Percentiles rank a stretch among this genome's conserved stretches.
Conservation (phyloP, 2,797 vertebrate species). For the Lutjanus campechanus region DNA sequence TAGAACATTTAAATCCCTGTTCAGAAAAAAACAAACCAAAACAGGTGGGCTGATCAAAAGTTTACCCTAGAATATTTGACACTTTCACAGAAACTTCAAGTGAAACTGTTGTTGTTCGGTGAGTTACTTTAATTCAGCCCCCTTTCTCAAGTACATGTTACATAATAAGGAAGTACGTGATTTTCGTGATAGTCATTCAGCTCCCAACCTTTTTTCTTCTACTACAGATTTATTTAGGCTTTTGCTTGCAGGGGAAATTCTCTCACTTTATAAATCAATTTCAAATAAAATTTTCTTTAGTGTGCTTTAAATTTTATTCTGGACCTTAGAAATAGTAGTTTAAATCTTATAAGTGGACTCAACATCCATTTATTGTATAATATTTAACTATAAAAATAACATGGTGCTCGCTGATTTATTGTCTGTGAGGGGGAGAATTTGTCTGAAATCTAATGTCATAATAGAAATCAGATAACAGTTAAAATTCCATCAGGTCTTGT, state of each 20-base stretch:
- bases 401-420: not conserved
- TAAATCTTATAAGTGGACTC: too few relatives aligned
- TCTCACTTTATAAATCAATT: too few relatives aligned
- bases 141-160: not conserved
- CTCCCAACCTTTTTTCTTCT: not conserved
- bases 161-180: not conserved
- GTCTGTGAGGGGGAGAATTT: not conserved
- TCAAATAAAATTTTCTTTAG: not conserved
- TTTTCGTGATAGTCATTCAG: not conserved
- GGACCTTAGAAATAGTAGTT: too few relatives aligned
- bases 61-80: not conserved
- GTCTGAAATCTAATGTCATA: not conserved
- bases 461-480: not conserved
- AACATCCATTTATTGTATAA: too few relatives aligned
- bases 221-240: not conserved
- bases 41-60: not conserved
- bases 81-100: constrained; percentile 67
- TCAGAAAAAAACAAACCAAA: constrained; percentile 10
- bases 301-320: not conserved
- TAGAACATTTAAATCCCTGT: constrained; percentile 33
- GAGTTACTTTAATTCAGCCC: not conserved
- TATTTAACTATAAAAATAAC: too few relatives aligned
- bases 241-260: not conserved
- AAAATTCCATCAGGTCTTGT: constrained; percentile 82
- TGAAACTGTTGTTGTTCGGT: constrained; percentile 26